Evolutionary conservation across 2,888 invertebrate species (phyloP).

Genomic region (Drosophila macrospina): DNA sequence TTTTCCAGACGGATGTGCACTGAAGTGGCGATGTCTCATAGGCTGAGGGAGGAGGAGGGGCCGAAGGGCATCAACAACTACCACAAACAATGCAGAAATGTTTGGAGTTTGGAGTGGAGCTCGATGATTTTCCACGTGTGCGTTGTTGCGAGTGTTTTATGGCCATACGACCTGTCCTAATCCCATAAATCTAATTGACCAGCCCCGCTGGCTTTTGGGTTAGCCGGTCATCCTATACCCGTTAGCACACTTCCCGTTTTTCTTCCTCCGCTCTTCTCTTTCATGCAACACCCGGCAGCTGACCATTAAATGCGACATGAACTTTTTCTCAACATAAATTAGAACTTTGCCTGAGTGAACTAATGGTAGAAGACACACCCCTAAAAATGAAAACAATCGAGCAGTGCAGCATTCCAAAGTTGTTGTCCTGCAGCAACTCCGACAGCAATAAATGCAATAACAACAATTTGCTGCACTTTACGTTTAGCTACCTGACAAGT

Average conservation of each 20-base stretch:
- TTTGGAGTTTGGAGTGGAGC: slow-evolving; percentile 29
- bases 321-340: slow-evolving; percentile 68
- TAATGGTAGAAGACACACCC: slow-evolving; percentile 20
- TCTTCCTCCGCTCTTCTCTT: neutral
- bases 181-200: slow-evolving; percentile 75
- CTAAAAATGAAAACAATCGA: slow-evolving; percentile 36
- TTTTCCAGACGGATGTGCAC: slow-evolving; percentile 59
- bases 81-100: slow-evolving; percentile 65
- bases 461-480: slow-evolving; percentile 57
- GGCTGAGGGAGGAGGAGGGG: neutral
- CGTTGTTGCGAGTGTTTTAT: slow-evolving; percentile 54
- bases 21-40: slow-evolving; percentile 36
- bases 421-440: slow-evolving; percentile 37
- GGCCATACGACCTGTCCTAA: slow-evolving; percentile 59
- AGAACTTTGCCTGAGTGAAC: slow-evolving; percentile 51
- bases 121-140: slow-evolving; percentile 49
- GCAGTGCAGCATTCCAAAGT: slow-evolving; percentile 31
- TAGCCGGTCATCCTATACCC: slow-evolving; percentile 54
- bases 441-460: slow-evolving; percentile 6
- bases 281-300: slow-evolving; percentile 6
- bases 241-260: neutral
- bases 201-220: slow-evolving; percentile 62
- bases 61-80: slow-evolving; percentile 18
- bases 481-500: slow-evolving; percentile 53
- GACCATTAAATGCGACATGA: slow-evolving; percentile 63